These are phyloP conservation scores for Mechanitis messenoides DNA, from an alignment of 2,888 invertebrate genomes.

Conservation along the genomic window DNA sequence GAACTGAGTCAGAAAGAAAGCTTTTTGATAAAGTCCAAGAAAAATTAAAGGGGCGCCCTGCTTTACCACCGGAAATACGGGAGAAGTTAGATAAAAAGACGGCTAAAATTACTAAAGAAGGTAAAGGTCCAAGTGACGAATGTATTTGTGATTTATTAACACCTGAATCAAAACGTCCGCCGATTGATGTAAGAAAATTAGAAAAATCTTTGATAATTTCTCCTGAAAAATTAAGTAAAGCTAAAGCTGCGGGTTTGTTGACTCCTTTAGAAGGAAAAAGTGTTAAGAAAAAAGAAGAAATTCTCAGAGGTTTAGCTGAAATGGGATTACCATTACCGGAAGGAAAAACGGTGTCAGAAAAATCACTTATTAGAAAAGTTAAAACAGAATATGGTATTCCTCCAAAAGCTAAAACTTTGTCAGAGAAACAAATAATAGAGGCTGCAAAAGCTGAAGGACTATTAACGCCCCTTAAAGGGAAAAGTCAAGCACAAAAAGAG, in stretches of 20 bases:
- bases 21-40: constrained; percentile 23
- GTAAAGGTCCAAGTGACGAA: constrained; percentile 40
- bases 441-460: constrained; percentile 42
- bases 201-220: constrained; percentile 18
- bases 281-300: constrained; percentile 31
- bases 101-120: constrained; percentile 37
- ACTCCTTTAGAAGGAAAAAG: constrained; percentile 26
- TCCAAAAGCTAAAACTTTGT: constrained; percentile 37
- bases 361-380: constrained; percentile 29
- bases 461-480: constrained; percentile 43
- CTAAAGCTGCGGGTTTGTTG: constrained; percentile 32
- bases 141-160: constrained; percentile 38
- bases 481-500: constrained; percentile 40
- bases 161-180: constrained; percentile 29
- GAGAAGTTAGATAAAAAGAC: constrained; percentile 31
- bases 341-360: constrained; percentile 34
- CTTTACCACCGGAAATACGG: constrained; percentile 28
- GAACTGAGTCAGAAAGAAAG: constrained; percentile 24
- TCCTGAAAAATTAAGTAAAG: constrained; percentile 29
- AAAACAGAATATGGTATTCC: constrained; percentile 36
- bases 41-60: constrained; percentile 19
- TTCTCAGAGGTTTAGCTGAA: constrained; percentile 28
- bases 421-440: constrained; percentile 24
- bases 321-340: constrained; percentile 32
- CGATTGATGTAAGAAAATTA: constrained; percentile 14